Base-by-base conservation (phyloP, 2,888 invertebrate genomes). In the Sphaeridia pumilis region DNA sequence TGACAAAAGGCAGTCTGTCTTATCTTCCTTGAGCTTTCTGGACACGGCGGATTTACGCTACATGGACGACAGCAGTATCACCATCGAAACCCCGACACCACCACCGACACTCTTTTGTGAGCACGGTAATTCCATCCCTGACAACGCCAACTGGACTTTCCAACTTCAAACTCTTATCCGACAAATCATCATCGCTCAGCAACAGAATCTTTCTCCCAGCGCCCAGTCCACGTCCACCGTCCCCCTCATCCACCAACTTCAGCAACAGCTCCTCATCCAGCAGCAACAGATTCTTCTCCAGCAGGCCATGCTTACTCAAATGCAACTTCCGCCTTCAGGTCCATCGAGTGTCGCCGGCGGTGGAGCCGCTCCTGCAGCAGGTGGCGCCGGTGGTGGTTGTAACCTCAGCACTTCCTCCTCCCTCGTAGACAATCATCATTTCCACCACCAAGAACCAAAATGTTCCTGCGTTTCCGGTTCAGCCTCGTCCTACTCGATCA, bases 31-130 rank as follows among this genome's bases (percentile, higher is more conserved):
- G 64, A 80, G 78, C 68, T 71, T 79, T 59, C 73, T 78, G 55
- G 82, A 80, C 67, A 76, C 76, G 53, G 81, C 85, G n/a, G 89
- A 90, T 71, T 73, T 90, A 49, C 78, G 85, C 44, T 90, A 79
- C 70, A 89, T 90, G 89, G 90, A 90, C 69, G 89, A 90, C 69
- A 88, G 88, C 70, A 88, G 87, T 26, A 78, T 88, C 41, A 82
- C 82, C 61, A 75, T 80, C 66, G 87, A 86, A 69, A 85, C 66
- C 10, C 64, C 64, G 4, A 64, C 83, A 67, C 82, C 84, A 42
- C 82, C 83, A 12, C 80, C 82, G 55, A 80, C 81, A 26, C 71
- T 77, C 44, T 77, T 77, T 46, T 58, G 42, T 38, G 59, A 54
- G 56, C 60, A 48, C 53, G 55, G 45, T 49, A 54, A 34, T 14